Evolutionary conservation across 2,113 vertebrate genomes (phyloP), one percentile per base, ranked within the genome.

Genomic region (Harpagus bidentatus): DNA sequence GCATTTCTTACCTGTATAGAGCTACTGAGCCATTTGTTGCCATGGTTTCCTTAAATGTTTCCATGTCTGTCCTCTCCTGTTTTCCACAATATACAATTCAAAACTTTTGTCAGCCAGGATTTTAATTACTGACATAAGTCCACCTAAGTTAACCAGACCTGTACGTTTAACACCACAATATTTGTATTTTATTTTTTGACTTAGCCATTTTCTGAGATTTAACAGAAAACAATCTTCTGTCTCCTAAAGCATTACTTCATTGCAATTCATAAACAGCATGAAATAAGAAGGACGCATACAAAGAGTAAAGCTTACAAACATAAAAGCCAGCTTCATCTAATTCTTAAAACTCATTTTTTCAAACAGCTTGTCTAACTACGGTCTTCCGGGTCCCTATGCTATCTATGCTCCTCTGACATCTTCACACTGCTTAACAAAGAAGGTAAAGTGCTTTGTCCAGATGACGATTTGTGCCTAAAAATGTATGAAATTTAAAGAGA

Each of bases 21-120:
- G 22, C 59, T 77, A 58, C 59, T 63, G 71, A 86, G 69, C 72
- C 42, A 70, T 77, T 91, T 93, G 91, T 97, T 95, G 82, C 89
- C 45, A 95, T 91, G 89, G 89, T 84, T 85, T 86, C 84, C 38
- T 93, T 77, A 93, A 94, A 88, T 82, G 45, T 90, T 82, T 62
- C 78, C 12, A 25, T 21, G 29, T 50, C 50, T 66, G 28, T 66
- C 58, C 42, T 82, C 21, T 89, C 34, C 42, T 9, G 3, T 66
- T 84, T 86, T 73, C 45, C 38, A 61, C 74, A 77, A 31, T 5
- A 59, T 22, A 69, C 22, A 87, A 72, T 45, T 73, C 36, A 81
- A 91, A 96, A 96, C 52, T 94, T 95, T 80, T 77, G 17, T 50
- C 38, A 90, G 38, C 7, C 20, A 80, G 34, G 21, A 52, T 80